Conservation (phyloP, 2,888 invertebrate species). For the Apomyelois bistriatella region DNA sequence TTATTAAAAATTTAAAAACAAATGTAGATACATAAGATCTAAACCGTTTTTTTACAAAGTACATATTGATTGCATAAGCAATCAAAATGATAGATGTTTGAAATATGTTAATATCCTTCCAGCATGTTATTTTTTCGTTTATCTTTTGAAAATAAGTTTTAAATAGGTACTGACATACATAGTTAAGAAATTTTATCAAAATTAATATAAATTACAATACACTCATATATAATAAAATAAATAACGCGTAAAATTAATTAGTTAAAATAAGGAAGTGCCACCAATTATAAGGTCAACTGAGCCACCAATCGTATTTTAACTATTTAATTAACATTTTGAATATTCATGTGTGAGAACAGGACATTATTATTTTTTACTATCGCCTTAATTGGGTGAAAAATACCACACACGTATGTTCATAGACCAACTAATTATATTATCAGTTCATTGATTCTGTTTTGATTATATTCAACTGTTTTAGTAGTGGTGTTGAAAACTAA, state of each 20-base stretch:
- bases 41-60: no score
- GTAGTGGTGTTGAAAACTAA: no score
- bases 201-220: background rate
- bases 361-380: slow-evolving; percentile 1
- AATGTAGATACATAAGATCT: no score
- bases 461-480: no score
- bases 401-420: slow-evolving; percentile 1
- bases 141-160: no score
- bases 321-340: slow-evolving; percentile 8
- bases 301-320: background rate
- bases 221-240: background rate
- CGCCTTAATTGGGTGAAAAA: slow-evolving; percentile 6
- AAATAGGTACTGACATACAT: no score
- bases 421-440: background rate
- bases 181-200: background rate
- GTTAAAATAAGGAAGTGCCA: background rate
- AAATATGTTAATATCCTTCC: no score
- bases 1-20: no score
- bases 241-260: slow-evolving; percentile 3
- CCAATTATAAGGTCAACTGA: slow-evolving; percentile 1
- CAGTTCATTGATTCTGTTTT: background rate
- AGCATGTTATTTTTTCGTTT: no score
- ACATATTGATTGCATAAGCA: no score
- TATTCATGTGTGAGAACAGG: slow-evolving; percentile 6
- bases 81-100: no score